A percentile compares a stretch with the other conserved stretches of the same genome.
Evolutionary conservation across 1,140 invertebrate species (phyloP).

Genomic region (Temnothorax curvispinosus): DNA sequence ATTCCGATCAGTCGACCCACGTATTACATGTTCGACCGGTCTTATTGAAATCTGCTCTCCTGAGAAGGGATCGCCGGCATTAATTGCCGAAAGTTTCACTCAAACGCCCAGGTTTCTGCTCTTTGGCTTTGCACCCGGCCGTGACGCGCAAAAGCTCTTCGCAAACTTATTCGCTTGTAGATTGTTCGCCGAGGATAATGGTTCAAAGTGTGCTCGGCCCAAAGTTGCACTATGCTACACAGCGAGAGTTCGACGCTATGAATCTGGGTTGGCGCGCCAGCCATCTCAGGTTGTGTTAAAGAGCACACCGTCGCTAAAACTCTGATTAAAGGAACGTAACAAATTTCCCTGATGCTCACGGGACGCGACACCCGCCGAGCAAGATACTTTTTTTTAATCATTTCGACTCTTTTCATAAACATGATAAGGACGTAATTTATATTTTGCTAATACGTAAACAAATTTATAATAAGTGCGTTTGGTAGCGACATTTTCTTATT

Average conservation of each 20-base stretch:
- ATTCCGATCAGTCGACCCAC: not conserved
- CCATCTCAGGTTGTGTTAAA: slow-evolving; percentile 41
- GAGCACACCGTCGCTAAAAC: slow-evolving; percentile 17
- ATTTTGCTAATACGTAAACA: not conserved
- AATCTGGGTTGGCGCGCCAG: slow-evolving; percentile 47
- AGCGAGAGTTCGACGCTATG: slow-evolving; percentile 30
- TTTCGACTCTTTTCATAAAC: not conserved
- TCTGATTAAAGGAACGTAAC: slow-evolving; percentile 28
- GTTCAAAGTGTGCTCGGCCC: slow-evolving; percentile 34
- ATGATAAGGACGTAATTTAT: not conserved
- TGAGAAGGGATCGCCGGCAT: slow-evolving; percentile 22
- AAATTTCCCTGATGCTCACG: not conserved
- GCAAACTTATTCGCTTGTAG: slow-evolving; percentile 52
- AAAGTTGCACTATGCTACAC: slow-evolving; percentile 52
- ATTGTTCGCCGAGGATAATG: slow-evolving; percentile 58
- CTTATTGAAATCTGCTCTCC: slow-evolving; percentile 44
- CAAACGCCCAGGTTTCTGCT: slow-evolving; percentile 46
- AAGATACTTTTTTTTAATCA: not conserved
- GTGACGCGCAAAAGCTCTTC: slow-evolving; percentile 53
- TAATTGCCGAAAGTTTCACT: slow-evolving; percentile 57
- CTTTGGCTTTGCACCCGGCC: slow-evolving; percentile 55
- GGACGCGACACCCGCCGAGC: not conserved
- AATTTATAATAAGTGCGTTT: not conserved
- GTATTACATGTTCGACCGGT: slow-evolving; percentile 13
- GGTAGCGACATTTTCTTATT: not conserved